Evolutionary conservation across 2,797 vertebrate genomes (phyloP).

Genomic region (Cercopithecus diana): DNA sequence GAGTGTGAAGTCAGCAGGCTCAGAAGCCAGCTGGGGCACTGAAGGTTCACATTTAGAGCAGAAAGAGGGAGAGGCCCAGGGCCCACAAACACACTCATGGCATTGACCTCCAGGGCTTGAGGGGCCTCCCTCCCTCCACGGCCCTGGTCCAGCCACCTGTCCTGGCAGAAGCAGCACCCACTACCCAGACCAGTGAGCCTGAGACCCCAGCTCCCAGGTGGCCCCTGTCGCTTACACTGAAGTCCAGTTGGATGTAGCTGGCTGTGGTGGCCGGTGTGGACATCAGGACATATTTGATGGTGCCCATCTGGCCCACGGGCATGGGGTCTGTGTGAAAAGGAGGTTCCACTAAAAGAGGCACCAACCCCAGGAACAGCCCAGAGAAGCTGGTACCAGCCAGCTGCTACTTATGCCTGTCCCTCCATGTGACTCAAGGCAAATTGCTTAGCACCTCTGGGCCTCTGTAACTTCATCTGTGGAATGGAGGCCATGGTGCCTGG

Average conservation of each 20-base stretch:
- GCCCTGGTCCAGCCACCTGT: neutral
- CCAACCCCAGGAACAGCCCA: neutral
- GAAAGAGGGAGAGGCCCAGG: neutral
- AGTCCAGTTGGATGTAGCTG: slow-evolving; percentile 62
- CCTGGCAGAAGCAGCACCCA: neutral
- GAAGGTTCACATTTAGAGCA: neutral
- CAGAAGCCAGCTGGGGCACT: neutral
- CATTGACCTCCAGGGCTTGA: neutral
- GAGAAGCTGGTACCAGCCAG: neutral
- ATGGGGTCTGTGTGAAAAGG: slow-evolving; percentile 45
- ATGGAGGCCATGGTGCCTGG: neutral
- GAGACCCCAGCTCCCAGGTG: rapidly evolving
- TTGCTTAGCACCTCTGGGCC: neutral
- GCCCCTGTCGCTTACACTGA: slow-evolving; percentile 66
- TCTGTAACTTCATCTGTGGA: neutral
- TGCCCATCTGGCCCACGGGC: slow-evolving; percentile 58
- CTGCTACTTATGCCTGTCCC: neutral
- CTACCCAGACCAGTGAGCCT: neutral
- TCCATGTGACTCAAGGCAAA: neutral
- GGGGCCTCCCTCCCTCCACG: neutral
- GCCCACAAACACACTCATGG: neutral
- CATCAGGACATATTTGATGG: slow-evolving; percentile 1
- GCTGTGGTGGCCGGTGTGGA: neutral
- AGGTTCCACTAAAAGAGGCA: neutral
- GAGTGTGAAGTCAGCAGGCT: neutral